Conservation (phyloP, 37 sponge, comb jelly and placozoan genomes). For the Agelas oroides region DNA sequence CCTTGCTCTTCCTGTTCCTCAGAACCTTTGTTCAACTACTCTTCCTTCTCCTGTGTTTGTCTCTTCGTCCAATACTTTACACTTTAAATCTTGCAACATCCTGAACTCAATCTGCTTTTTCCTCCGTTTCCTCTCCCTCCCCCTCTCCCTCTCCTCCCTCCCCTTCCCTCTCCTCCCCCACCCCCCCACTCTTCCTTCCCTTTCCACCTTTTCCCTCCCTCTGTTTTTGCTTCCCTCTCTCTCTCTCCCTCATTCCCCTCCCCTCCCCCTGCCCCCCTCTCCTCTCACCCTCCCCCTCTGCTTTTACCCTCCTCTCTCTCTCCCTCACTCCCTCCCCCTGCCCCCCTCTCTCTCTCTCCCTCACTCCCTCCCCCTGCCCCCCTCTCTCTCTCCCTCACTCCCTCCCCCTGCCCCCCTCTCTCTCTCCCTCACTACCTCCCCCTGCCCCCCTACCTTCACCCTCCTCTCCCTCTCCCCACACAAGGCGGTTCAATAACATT, state of each 20-base stretch:
- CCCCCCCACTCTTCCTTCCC: no score
- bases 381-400: not conserved
- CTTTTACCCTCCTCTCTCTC: no score
- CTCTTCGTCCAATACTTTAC: no score
- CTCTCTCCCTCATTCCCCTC: not conserved
- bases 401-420: no score
- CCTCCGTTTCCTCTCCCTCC: not conserved
- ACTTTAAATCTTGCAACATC: no score
- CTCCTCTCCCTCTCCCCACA: slow-evolving; percentile 49
- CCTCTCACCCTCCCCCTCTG: not conserved
- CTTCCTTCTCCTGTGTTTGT: no score
- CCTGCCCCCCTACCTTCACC: not conserved
- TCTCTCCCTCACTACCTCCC: no score
- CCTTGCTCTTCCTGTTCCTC: no score
- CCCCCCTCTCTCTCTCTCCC: not conserved
- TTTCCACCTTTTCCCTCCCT: no score
- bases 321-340: not conserved
- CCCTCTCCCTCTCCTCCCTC: not conserved
- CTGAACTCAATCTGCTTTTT: slow-evolving; percentile 59
- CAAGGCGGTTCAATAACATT: slow-evolving; percentile 46
- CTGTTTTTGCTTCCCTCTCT: not conserved
- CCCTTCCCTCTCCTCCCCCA: no score
- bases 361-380: not conserved
- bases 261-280: not conserved
- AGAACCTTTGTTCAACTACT: no score